phyloP scores from a whole-genome alignment of 2,888 invertebrate species.

The Agriopis leucophaearia region DNA sequence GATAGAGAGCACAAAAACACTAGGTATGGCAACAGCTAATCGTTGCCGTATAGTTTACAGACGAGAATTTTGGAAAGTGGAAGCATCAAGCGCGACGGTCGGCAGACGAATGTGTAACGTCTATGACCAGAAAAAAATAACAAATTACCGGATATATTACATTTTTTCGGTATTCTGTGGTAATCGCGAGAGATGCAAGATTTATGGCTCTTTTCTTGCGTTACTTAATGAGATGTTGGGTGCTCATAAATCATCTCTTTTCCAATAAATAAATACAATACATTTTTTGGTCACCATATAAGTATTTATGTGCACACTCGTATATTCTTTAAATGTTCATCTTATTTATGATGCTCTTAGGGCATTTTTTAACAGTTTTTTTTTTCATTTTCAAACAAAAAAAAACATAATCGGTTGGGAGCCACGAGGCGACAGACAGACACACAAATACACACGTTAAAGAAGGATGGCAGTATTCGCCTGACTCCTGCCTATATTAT shows the following conservation, averaged over 20 bases:
- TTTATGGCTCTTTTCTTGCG: conserved; percentile 8
- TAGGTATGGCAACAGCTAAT: conserved; percentile 53
- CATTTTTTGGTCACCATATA: too few relatives aligned
- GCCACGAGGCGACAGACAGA: too few relatives aligned
- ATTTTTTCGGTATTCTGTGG: conserved; percentile 14
- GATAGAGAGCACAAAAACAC: conserved; percentile 55
- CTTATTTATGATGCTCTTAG: too few relatives aligned
- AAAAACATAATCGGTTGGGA: too few relatives aligned
- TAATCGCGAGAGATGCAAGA: conserved; percentile 4
- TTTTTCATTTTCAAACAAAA: too few relatives aligned
- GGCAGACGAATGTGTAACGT: conserved; percentile 56
- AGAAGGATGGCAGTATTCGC: too few relatives aligned
- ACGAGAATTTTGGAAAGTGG: conserved; percentile 82
- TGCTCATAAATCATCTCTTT: neutral
- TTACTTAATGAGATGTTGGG: neutral
- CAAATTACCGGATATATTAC: conserved; percentile 24
- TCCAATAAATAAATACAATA: too few relatives aligned
- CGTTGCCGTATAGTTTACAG: conserved; percentile 61
- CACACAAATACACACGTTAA: too few relatives aligned
- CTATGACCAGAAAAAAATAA: conserved; percentile 25
- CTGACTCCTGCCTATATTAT: too few relatives aligned
- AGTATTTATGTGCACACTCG: too few relatives aligned
- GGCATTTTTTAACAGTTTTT: too few relatives aligned
- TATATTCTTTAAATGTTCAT: too few relatives aligned
- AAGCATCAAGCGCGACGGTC: conserved; percentile 72